Evolutionary conservation across 2,888 invertebrate species (phyloP), one percentile per base, ranked within the genome.

Genomic region (Stenodera caucasica): DNA sequence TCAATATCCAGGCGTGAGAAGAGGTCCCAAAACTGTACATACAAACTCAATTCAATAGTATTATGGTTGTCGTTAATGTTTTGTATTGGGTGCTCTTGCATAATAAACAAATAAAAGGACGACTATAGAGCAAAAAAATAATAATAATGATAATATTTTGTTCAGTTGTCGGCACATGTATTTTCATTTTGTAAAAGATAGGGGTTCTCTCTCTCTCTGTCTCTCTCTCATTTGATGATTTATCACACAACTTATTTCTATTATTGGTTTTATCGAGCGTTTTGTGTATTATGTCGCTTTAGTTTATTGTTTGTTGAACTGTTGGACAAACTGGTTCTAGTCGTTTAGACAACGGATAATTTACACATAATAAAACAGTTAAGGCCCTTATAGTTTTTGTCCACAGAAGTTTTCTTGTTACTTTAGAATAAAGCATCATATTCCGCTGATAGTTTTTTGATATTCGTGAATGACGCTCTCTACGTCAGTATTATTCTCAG

Each of bases 1-100:
- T 79, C 79, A 79, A 79, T 79, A 79, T 70, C n/a, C 77, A 77
- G 79, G 79, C 79, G 79, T 78, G 79, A 78, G 78, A 77, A 78
- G 75, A 72, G 75, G 71, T 70, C 11, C 40, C 18, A 32, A 5
- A 7, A 7, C 32, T 37, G 15, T 37, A 15, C 61, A 60, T 60
- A 8, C 5, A 33, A 33, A 33, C 33, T 64, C 12, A 49, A 8
- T 3, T n/a, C 12, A 15, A 32, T 5, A 30, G 51, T 51, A 40
- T 18, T 40, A 40, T 21, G 21, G 18, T 40, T 40, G 40, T 40
- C 18, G 4, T 40, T 40, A 35, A 35, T n/a, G 9, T 37, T 37
- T 37, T 40, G 15, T 18, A 11, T 18, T 40, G 18, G 40, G 40
- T 40, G 40, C 9, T 40, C 18, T 40, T 18, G 21, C 40, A 40